These are phyloP conservation scores for Yponomeuta cagnagella DNA, from an alignment of 2,888 invertebrate species.

Conservation along the genomic window DNA sequence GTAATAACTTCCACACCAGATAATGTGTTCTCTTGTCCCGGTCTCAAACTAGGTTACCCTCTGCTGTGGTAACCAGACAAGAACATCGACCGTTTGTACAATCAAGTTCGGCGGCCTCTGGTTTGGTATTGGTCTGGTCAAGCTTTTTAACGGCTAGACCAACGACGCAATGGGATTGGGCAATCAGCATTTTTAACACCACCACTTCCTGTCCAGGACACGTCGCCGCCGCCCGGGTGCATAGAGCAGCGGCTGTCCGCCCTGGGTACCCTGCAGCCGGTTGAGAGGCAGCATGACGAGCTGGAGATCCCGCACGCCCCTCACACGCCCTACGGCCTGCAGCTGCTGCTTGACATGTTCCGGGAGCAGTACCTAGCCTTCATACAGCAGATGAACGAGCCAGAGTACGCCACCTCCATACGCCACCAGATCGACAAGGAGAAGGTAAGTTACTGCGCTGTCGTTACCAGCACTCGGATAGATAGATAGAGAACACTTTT, in stretches of 20 bases:
- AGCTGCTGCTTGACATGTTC: constrained; percentile 90
- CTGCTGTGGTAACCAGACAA: too few relatives aligned
- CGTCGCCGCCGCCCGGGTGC: constrained; percentile 92
- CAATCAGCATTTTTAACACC: too few relatives aligned
- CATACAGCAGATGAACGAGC: constrained; percentile 88
- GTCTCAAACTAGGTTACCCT: background rate
- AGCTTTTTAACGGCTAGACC: too few relatives aligned
- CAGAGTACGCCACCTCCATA: constrained; percentile 82
- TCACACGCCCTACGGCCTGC: constrained; percentile 88
- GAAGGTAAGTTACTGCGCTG: constrained; percentile 67
- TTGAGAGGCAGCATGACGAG: constrained; percentile 83
- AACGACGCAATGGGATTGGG: too few relatives aligned
- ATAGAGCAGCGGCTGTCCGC: constrained; percentile 93
- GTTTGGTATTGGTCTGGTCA: too few relatives aligned
- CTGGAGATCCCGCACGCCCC: constrained; percentile 88
- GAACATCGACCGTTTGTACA: too few relatives aligned
- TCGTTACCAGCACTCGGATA: too few relatives aligned
- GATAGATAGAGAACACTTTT: too few relatives aligned
- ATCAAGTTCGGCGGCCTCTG: too few relatives aligned
- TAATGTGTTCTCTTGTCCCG: too few relatives aligned
- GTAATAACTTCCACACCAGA: too few relatives aligned
- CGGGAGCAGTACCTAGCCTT: constrained; percentile 90
- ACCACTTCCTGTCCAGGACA: constrained; percentile 41
- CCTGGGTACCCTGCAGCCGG: constrained; percentile 80
- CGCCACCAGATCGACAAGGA: constrained; percentile 87